Evolutionary conservation across 1,140 invertebrate species (phyloP).

Genomic region (Microvelia longipes): DNA sequence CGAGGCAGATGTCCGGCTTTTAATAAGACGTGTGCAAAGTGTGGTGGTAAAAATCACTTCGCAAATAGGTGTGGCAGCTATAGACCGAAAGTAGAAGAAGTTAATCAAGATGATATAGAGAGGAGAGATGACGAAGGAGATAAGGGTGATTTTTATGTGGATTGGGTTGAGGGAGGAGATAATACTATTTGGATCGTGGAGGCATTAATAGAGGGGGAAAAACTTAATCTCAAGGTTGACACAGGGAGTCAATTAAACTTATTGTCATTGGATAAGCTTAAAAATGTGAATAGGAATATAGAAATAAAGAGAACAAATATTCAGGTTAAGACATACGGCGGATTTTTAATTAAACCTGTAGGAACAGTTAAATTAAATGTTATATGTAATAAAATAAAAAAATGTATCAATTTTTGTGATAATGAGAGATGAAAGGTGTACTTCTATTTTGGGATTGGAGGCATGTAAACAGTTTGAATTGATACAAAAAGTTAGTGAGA

Average conservation of each 20-base stretch:
- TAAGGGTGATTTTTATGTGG: no score
- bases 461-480: neutral
- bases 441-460: neutral
- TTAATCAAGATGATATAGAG: no score
- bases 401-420: neutral
- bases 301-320: neutral
- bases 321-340: neutral
- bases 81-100: no score
- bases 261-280: neutral
- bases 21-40: no score
- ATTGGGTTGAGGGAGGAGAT: no score
- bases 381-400: neutral
- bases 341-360: neutral
- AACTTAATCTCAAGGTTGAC: neutral
- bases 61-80: no score
- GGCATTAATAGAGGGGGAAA: neutral
- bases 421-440: neutral
- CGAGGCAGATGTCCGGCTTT: no score
- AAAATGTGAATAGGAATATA: neutral
- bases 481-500: neutral
- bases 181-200: no score
- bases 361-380: neutral
- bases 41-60: no score
- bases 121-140: no score
- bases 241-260: neutral